phyloP scores from a whole-genome alignment of 2,113 vertebrate genomes.

The Eonycteris spelaea region DNA sequence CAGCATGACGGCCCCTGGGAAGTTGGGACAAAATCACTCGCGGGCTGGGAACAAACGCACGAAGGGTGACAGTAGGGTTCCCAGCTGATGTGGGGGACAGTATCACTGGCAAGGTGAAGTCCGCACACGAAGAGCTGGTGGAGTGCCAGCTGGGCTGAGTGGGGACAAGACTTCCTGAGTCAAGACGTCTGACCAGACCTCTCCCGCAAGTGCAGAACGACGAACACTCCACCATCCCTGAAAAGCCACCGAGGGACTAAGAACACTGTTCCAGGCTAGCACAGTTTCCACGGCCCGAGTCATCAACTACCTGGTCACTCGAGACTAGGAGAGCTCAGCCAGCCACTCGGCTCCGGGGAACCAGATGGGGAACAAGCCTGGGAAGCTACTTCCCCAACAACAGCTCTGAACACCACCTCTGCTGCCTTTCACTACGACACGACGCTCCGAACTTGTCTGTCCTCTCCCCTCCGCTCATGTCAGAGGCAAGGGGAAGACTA shows the following conservation, averaged over 20 bases:
- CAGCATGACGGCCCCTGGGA: background rate
- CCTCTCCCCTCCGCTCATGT: background rate
- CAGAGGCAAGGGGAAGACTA: constrained; percentile 23
- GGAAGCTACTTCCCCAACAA: constrained; percentile 4
- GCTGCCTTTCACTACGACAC: constrained; percentile 40
- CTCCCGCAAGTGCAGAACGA: background rate
- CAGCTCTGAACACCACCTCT: constrained; percentile 32
- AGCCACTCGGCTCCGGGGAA: constrained; percentile 5
- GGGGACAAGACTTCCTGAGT: background rate
- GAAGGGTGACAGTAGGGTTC: background rate
- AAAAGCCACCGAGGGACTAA: constrained; percentile 12
- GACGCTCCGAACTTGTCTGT: background rate
- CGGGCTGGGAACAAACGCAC: background rate
- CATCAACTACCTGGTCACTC: constrained; percentile 33
- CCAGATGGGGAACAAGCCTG: background rate
- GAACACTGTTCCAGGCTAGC: constrained; percentile 44
- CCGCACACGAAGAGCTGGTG: background rate
- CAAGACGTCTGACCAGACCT: constrained; percentile 3
- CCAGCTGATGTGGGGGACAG: background rate
- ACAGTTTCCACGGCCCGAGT: background rate
- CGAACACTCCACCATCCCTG: constrained; percentile 16
- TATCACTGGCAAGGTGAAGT: background rate
- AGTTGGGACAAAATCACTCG: background rate
- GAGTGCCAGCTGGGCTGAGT: background rate
- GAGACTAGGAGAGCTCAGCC: constrained; percentile 11